Evolutionary conservation across 2,888 invertebrate genomes (phyloP).

Genomic region (Eupithecia tripunctaria): DNA sequence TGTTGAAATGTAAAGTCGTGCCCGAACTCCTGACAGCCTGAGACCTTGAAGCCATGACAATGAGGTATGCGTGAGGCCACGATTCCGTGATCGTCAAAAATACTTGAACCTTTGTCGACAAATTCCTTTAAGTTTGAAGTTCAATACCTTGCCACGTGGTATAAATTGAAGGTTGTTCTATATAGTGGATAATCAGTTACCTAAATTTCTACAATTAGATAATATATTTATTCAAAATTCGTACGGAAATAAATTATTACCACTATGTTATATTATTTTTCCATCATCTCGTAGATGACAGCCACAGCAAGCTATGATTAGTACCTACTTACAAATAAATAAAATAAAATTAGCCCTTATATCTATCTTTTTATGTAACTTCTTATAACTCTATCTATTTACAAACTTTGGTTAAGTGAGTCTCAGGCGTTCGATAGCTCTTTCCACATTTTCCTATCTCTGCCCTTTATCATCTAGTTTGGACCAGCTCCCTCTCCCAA

Average conservation of each 20-base stretch:
- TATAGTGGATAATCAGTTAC: background rate
- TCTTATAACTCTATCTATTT: too few species aligned
- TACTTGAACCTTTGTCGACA: background rate
- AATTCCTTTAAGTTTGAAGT: background rate
- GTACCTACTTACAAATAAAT: too few species aligned
- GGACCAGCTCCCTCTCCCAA: too few species aligned
- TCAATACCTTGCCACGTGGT: background rate
- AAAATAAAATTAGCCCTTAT: too few species aligned
- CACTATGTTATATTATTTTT: background rate
- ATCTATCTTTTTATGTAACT: too few species aligned
- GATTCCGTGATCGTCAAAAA: background rate
- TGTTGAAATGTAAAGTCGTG: background rate
- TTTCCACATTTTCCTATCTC: too few species aligned
- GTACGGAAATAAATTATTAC: too few species aligned
- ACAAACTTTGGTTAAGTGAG: too few species aligned
- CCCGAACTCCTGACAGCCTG: background rate
- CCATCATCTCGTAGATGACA: background rate
- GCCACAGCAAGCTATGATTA: background rate
- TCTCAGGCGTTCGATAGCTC: too few species aligned
- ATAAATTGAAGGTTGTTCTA: background rate
- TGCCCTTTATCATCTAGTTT: too few species aligned
- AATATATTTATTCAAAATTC: too few species aligned
- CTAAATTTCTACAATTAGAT: too few species aligned
- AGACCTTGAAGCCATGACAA: background rate
- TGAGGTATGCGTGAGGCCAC: background rate